Evolutionary conservation across 2,888 invertebrate genomes (phyloP), one percentile per base, ranked within the genome.

Genomic region (Microctonus aethiopoides): DNA sequence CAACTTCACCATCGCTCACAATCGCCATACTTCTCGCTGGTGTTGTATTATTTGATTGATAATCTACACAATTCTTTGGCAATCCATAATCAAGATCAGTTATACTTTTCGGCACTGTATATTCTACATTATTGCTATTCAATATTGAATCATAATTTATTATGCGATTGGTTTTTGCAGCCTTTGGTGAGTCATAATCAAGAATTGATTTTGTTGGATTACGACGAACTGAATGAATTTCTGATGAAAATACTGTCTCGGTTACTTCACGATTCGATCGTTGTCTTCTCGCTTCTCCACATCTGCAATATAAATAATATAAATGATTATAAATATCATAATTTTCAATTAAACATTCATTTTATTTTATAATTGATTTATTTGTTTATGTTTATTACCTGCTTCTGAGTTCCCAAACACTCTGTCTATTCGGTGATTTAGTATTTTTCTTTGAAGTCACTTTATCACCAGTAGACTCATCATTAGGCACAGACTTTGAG

Each of bases 1-100:
- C 94, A 61, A 94, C 93, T 84, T 93, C 95, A 22, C 92, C 93
- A 72, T 93, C 93, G 64, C 91, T 91, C 73, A 93, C 91, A 16
- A 87, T 84, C 24, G 86, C 84, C 87, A 86, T 86, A 75, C 82
- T 87, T 83, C 83, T 86, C 65, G 80, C 84, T 60, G 81, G 84
- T 24, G 85, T 84, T 60, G 85, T 82, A 62, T 86, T 81, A 72
- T 86, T 86, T 10, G 85, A 86, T 67, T 80, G 75, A 76, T 86
- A 84, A 76, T 86, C 86, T 86, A 83, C 77, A 78, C 83, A 84
- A 74, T 84, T 81, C 75, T 85, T 84, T 36, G 84, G 81, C 70
- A 86, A 73, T 69, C 86, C 86, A 82, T 86, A 86, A 72, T 86
- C 84, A 75, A 86, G 75, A 70, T 86, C 86, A 9, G 83, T 84